These are phyloP conservation scores for Myrmecophaga tridactyla DNA, from an alignment of 2,113 vertebrate species.

Conservation along the genomic window DNA sequence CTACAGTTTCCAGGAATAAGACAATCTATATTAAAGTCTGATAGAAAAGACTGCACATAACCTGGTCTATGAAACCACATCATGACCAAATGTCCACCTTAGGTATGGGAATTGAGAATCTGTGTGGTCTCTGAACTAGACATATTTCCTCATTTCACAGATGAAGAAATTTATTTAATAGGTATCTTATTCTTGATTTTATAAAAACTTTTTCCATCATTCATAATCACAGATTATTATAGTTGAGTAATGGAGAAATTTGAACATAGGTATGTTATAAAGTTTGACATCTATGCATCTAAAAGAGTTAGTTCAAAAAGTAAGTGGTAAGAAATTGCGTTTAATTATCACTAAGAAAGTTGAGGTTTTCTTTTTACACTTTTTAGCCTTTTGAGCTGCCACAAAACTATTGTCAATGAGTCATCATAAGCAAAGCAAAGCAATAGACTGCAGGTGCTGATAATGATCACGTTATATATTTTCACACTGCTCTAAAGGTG, in stretches of 20 bases:
- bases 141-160: background rate
- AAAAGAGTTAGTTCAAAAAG: constrained; percentile 1
- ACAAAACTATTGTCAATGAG: constrained; percentile 4
- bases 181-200: background rate
- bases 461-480: constrained; percentile 50
- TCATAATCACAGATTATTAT: background rate
- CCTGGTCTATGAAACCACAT: background rate
- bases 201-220: background rate
- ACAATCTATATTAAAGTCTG: background rate
- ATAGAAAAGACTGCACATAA: background rate
- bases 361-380: constrained; percentile 33
- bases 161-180: background rate
- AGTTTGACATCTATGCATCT: background rate
- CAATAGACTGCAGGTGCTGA: constrained; percentile 50
- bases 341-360: constrained; percentile 4
- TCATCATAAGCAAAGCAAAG: constrained; percentile 24
- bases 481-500: constrained; percentile 51
- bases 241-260: background rate
- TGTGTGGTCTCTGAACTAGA: background rate
- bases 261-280: background rate
- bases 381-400: background rate
- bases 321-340: background rate
- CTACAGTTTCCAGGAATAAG: background rate
- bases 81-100: background rate
- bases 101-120: background rate